A percentile compares a stretch with the other conserved stretches of the same genome.
Conservation (phyloP, 2,888 invertebrate species). For the Scaptomyza cyrtandrae region DNA sequence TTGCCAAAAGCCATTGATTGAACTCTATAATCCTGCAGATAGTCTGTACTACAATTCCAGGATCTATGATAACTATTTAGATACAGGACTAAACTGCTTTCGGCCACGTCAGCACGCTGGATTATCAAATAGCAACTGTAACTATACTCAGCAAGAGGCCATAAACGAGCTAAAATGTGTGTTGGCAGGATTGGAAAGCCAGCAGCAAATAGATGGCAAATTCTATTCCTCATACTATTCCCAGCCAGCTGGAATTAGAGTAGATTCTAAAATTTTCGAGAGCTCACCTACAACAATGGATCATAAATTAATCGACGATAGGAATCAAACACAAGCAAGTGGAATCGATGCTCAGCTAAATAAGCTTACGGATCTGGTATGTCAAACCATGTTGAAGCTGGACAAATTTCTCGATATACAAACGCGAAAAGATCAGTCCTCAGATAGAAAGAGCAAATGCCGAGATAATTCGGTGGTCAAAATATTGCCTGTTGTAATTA, state of each 20-base stretch:
- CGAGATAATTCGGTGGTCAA: constrained; percentile 5
- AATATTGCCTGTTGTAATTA: constrained; percentile 42
- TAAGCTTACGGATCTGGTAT: constrained; percentile 38
- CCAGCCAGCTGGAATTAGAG: not conserved
- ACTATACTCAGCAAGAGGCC: not conserved
- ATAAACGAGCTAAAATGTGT: constrained; percentile 28
- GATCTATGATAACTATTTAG: not conserved
- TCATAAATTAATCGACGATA: not conserved
- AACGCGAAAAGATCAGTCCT: not conserved
- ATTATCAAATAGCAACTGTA: not conserved
- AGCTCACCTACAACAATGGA: not conserved
- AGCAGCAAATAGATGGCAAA: not conserved
- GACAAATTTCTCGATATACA: constrained; percentile 36
- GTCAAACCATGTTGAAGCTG: constrained; percentile 43
- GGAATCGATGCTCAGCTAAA: not conserved
- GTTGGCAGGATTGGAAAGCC: constrained; percentile 22
- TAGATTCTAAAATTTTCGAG: not conserved
- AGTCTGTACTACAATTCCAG: not conserved
- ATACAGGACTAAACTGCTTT: not conserved
- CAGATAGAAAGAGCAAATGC: too few relatives aligned
- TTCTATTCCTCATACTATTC: not conserved
- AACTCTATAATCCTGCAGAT: not conserved
- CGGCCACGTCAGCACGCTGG: not conserved
- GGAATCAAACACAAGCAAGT: not conserved
- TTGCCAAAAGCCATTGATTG: not conserved